Percentiles rank a stretch among this genome's conserved stretches.
phyloP scores from a whole-genome alignment of 2,888 invertebrate species.

The Cantharis lateralis region DNA sequence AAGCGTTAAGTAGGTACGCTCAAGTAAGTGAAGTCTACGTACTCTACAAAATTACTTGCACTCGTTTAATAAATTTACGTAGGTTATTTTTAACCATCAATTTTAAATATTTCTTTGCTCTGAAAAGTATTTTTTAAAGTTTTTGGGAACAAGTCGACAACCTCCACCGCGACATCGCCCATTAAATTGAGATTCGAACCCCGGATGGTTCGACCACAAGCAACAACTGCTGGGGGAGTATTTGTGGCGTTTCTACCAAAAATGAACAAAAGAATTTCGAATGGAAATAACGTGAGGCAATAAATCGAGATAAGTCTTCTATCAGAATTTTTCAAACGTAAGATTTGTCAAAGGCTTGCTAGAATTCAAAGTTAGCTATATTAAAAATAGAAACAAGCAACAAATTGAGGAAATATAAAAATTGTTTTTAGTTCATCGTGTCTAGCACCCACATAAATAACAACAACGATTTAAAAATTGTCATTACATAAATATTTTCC shows the following conservation, averaged over 20 bases:
- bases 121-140: not conserved
- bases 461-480: slow-evolving; percentile 3
- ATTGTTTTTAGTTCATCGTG: slow-evolving; percentile 19
- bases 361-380: not conserved
- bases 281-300: not conserved
- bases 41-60: not conserved
- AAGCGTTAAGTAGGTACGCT: not conserved
- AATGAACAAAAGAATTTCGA: not conserved
- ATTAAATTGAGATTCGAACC: not conserved
- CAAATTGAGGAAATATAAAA: slow-evolving; percentile 18
- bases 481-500: not conserved
- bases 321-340: not conserved
- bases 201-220: not conserved
- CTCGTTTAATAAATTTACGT: not conserved
- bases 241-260: not conserved
- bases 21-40: not conserved
- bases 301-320: not conserved
- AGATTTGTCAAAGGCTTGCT: not conserved
- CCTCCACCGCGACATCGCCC: not conserved
- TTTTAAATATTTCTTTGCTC: not conserved
- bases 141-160: not conserved
- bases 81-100: not conserved
- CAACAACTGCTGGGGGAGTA: not conserved
- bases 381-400: slow-evolving; percentile 23
- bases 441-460: slow-evolving; percentile 12